These are phyloP conservation scores for Phasianus colchicus DNA, from an alignment of 2,113 vertebrate genomes.

Conservation along the genomic window DNA sequence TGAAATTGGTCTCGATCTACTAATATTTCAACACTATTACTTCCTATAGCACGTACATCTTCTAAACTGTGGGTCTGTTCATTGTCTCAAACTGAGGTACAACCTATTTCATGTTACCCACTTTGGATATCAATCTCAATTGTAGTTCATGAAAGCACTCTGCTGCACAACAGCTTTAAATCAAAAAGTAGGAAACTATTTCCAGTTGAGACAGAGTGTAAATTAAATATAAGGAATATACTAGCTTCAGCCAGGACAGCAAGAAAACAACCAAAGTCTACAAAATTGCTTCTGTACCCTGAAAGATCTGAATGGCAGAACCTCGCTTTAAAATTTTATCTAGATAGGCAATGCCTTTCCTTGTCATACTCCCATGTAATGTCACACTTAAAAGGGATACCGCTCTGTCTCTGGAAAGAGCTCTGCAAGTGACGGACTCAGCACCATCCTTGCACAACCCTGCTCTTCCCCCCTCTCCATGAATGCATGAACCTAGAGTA, in stretches of 20 bases:
- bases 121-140: constrained; percentile 35
- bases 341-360: background rate
- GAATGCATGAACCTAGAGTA: background rate
- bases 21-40: constrained; percentile 35
- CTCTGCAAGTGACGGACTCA: background rate
- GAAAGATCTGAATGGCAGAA: background rate
- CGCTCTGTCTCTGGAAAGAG: background rate
- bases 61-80: background rate
- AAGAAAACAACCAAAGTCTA: background rate
- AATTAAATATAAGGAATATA: constrained; percentile 45
- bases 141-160: background rate
- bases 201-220: background rate
- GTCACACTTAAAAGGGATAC: background rate
- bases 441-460: background rate
- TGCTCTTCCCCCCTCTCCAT: background rate
- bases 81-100: constrained; percentile 17
- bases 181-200: constrained; percentile 42
- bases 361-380: background rate
- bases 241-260: background rate
- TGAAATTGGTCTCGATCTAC: background rate
- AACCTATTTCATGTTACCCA: constrained; percentile 3
- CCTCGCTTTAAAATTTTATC: background rate
- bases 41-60: background rate
- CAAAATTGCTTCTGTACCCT: background rate
- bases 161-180: constrained; percentile 20